These are phyloP conservation scores for Oppia nitens DNA, from an alignment of 1,140 invertebrate genomes.

Conservation along the genomic window DNA sequence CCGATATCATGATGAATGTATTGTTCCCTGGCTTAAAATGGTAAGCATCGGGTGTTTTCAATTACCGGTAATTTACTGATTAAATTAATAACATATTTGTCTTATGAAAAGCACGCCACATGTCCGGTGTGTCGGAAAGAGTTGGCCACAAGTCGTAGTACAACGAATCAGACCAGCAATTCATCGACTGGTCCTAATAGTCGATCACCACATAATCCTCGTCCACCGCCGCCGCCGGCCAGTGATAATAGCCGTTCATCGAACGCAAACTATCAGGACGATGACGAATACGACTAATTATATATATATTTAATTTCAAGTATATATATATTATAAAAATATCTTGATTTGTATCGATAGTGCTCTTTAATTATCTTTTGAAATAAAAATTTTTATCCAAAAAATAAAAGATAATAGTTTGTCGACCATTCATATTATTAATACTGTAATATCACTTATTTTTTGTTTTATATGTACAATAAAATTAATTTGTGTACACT, in stretches of 20 bases:
- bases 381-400: too few relatives aligned
- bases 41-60: conserved; percentile 31
- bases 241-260: not conserved
- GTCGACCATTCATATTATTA: too few relatives aligned
- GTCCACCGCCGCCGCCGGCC: not conserved
- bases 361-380: too few relatives aligned
- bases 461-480: too few relatives aligned
- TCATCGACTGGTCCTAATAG: not conserved
- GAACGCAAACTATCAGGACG: not conserved
- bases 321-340: too few relatives aligned
- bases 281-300: not conserved
- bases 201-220: not conserved
- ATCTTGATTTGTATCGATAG: too few relatives aligned
- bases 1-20: conserved; percentile 78
- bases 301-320: not conserved
- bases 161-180: not conserved
- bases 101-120: conserved; percentile 15
- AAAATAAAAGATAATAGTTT: too few relatives aligned
- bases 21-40: conserved; percentile 83
- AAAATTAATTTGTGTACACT: too few relatives aligned
- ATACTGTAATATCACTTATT: too few relatives aligned
- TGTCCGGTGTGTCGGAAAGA: conserved; percentile 18
- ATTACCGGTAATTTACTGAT: not conserved
- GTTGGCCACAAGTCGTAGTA: not conserved
- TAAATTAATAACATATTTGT: conserved; percentile 1